phyloP scores from a whole-genome alignment of 2,113 vertebrate species.

The Tursiops truncatus region DNA sequence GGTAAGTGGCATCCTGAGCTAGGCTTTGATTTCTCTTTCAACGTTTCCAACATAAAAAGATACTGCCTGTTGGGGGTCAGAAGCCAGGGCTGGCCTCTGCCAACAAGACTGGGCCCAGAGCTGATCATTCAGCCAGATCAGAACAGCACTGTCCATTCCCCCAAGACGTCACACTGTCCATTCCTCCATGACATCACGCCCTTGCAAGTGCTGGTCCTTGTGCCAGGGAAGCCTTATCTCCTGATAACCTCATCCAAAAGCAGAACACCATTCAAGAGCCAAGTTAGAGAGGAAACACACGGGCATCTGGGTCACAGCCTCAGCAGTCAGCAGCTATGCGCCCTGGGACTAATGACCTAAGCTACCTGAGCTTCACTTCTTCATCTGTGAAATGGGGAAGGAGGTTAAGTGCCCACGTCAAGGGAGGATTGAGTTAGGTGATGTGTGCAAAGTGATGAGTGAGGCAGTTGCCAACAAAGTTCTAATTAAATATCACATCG shows the following conservation, averaged over 20 bases:
- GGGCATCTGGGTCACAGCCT: background rate
- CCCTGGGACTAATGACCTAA: background rate
- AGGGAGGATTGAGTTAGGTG: background rate
- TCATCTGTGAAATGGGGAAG: background rate
- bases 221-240: too few species aligned
- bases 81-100: background rate
- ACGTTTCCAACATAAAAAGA: background rate
- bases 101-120: background rate
- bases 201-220: background rate
- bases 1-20: background rate
- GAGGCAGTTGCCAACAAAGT: fast-evolving
- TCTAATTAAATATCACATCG: too few species aligned
- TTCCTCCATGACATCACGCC: background rate
- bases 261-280: background rate
- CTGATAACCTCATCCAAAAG: background rate
- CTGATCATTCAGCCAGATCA: fast-evolving
- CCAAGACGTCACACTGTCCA: background rate
- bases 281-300: fast-evolving
- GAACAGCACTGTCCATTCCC: background rate
- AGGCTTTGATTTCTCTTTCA: background rate
- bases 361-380: background rate
- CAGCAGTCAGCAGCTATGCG: background rate
- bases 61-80: background rate
- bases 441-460: fast-evolving
- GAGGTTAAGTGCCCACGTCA: fast-evolving